Evolutionary conservation across 2,797 vertebrate species (phyloP), one percentile per base, ranked within the genome.

Genomic region (Eulemur albifrons): DNA sequence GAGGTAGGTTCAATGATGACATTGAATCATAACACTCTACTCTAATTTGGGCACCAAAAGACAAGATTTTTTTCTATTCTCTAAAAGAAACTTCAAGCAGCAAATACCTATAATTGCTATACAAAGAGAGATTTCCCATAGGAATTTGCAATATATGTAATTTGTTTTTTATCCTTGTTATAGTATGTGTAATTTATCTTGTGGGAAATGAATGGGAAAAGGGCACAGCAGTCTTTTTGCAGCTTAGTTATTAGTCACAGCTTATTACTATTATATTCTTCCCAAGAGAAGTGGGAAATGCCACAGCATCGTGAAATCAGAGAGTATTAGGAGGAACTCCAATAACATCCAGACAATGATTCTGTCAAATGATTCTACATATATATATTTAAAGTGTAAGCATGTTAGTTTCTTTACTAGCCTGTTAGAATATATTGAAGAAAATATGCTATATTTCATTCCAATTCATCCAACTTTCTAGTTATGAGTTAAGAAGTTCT

Each of bases 231-330:
- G 35, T 95, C 61, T n/a, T 87, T 83, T 38, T 85, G 61, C 67
- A 93, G 81, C 12, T 84, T 92, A 72, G 67, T 81, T 95, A 92
- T 93, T 90, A 96, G 90, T 93, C 90, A 93, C 48, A 95, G 88
- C 11, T 92, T 93, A 90, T 70, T 90, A 93, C 90, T 48, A 81
- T 30, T 52, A 87, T 61, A 72, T 65, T 32, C 17, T 95, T 88
- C 76, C 84, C 67, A 63, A 35, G 72, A 94, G 76, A 93, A 59
- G 54, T 75, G 52, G 73, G 38, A 87, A 57, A 61, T 59, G 4
- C 35, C 54, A 25, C 4, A 38, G 21, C 35, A 48, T 27, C 0
- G 0, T 69, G 59, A 45, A 35, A 40, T 15, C 54, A 72, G 25
- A 59, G 23, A 52, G 21, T 50, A 77, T 54, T 20, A 3, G 1